Percentiles rank a stretch among this genome's conserved stretches.
These are phyloP conservation scores for Beris morrisii DNA, from an alignment of 2,888 invertebrate genomes.

Conservation along the genomic window DNA sequence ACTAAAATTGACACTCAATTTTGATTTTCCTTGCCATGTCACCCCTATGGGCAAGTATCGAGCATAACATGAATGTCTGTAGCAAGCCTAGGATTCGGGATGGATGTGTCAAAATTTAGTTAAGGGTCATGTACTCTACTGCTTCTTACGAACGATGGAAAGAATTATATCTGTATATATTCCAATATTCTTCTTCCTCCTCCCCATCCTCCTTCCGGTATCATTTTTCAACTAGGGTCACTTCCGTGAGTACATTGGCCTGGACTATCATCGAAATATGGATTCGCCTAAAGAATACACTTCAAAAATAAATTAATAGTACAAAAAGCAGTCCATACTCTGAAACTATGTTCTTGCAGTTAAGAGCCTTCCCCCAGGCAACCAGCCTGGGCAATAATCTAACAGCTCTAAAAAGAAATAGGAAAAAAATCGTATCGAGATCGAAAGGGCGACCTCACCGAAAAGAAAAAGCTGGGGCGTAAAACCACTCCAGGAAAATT, in stretches of 20 bases:
- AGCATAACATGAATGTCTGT: background rate
- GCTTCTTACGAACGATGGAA: background rate
- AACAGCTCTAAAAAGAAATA: background rate
- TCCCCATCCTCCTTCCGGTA: background rate
- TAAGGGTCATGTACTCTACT: conserved; percentile 36
- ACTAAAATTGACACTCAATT: conserved; percentile 37
- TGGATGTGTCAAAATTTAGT: conserved; percentile 34
- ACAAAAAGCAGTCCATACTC: conserved; percentile 2
- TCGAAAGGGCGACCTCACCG: background rate
- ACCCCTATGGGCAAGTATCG: background rate
- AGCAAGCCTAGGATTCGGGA: background rate
- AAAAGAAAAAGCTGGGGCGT: conserved; percentile 4
- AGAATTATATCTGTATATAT: conserved; percentile 15
- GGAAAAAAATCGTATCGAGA: conserved; percentile 2
- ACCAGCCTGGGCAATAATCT: conserved; percentile 10
- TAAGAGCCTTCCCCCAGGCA: background rate
- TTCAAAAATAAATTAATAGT: conserved; percentile 29
- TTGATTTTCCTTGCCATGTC: conserved; percentile 26
- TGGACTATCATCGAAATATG: conserved; percentile 23
- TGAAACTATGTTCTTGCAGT: background rate
- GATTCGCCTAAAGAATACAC: conserved; percentile 11
- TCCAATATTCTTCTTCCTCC: conserved; percentile 4
- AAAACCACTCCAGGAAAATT: background rate
- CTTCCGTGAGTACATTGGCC: background rate
- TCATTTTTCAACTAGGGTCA: conserved; percentile 3